phyloP scores from a whole-genome alignment of 2,888 invertebrate species.

The Mythimna ferrago region DNA sequence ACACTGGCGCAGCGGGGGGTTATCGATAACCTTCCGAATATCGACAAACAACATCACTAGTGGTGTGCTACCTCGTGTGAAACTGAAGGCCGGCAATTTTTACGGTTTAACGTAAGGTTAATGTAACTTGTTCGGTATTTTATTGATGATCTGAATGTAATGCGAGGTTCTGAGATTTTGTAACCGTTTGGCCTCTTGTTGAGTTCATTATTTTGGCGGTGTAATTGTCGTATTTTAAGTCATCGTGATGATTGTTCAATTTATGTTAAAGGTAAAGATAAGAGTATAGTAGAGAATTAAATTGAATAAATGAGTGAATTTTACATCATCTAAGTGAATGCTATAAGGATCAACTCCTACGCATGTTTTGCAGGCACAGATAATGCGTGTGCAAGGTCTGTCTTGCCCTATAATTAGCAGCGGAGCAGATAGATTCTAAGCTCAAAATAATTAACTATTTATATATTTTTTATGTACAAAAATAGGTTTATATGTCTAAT shows the following conservation, averaged over 20 bases:
- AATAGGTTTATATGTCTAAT: too few relatives aligned
- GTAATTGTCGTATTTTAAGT: slow-evolving; percentile 26
- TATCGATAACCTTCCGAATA: slow-evolving; percentile 81
- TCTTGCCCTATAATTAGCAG: background rate
- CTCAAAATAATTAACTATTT: background rate
- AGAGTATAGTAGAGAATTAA: background rate
- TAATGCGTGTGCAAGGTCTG: background rate
- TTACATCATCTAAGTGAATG: background rate
- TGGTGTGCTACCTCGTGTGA: slow-evolving; percentile 70
- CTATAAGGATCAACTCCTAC: slow-evolving; percentile 3
- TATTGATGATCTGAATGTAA: slow-evolving; percentile 56
- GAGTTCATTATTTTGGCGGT: slow-evolving; percentile 47
- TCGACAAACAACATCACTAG: slow-evolving; percentile 77
- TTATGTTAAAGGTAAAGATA: slow-evolving; percentile 10
- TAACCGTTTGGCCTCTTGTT: slow-evolving; percentile 27
- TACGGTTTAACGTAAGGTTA: slow-evolving; percentile 66
- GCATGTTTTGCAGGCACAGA: background rate
- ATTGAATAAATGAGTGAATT: background rate
- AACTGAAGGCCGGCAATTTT: slow-evolving; percentile 69
- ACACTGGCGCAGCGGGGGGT: slow-evolving; percentile 83
- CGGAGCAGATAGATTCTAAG: background rate
- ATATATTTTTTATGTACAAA: too few relatives aligned
- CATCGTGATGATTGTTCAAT: slow-evolving; percentile 31
- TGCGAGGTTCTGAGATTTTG: slow-evolving; percentile 48
- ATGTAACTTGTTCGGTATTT: slow-evolving; percentile 62